Evolutionary conservation across 2,888 invertebrate species (phyloP), one percentile per base, ranked within the genome.

Genomic region (Plemyria rubiginata): DNA sequence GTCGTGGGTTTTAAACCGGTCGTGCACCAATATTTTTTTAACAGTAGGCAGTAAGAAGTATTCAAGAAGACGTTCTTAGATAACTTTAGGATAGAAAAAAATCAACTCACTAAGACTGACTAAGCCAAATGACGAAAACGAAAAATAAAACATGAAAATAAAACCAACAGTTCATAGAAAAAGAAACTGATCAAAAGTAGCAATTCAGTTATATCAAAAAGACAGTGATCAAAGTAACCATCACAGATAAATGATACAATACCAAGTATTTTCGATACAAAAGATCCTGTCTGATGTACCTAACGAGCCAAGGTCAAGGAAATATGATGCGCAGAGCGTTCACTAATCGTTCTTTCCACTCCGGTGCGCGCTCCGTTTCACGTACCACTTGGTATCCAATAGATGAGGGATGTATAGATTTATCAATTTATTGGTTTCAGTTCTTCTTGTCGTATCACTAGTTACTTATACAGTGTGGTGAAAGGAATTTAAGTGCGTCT

Each of bases 281-380:
- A 60, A 64, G 68, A 66, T 70, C 61, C 54, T 62, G 64, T 65
- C 63, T 58, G 58, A 67, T 71, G 65, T 70, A n/a, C n/a, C n/a
- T n/a, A 71, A 72, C 72, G 66, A 70, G 66, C 67, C 72, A 72
- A 72, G 73, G 68, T 68, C 70, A 66, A 67, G 70, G 70, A 70
- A 87, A 86, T 82, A 84, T 82, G 87, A 86, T 83, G 83, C 78
- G 65, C 78, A 75, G 75, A 80, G 79, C 86, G 79, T 83, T 79
- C 81, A 77, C 79, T 88, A 87, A 89, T 89, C 87, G 87, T 80
- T 82, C 75, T 81, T 88, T 87, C 86, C 88, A 78, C 82, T 66
- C 78, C 82, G 80, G 65, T 77, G 86, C 66, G 66, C 81, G 80
- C 67, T n/a, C n/a, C 81, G 84, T 80, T 85, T 85, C 85, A 87